Evolutionary conservation across 1,140 invertebrate species (phyloP).

Genomic region (Bombus breviceps): DNA sequence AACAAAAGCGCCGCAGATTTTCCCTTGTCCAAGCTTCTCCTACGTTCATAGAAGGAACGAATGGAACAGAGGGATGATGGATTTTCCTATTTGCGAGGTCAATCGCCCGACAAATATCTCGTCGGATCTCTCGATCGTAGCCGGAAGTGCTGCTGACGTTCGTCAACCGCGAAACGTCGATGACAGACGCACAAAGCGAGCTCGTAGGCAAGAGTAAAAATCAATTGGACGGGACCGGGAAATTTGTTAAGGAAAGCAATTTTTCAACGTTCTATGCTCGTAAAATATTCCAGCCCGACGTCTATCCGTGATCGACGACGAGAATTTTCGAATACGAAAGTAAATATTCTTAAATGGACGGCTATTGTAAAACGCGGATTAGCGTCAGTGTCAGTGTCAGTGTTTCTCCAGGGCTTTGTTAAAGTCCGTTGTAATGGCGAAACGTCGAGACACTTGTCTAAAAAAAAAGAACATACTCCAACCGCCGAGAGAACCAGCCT

Average conservation of each 20-base stretch:
- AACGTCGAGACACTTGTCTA: neutral
- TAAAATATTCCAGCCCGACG: too few relatives aligned
- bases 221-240: neutral
- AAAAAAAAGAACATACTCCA: neutral
- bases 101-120: slow-evolving; percentile 7
- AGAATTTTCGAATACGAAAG: neutral
- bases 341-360: neutral
- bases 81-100: slow-evolving; percentile 17
- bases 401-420: neutral
- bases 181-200: slow-evolving; percentile 32
- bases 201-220: slow-evolving; percentile 10
- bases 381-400: neutral
- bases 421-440: neutral
- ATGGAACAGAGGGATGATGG: neutral
- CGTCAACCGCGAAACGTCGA: slow-evolving; percentile 24
- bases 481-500: neutral
- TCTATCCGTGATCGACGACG: neutral
- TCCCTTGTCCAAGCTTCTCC: neutral
- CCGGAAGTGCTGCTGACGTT: slow-evolving; percentile 31
- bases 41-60: neutral
- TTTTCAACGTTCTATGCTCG: too few relatives aligned
- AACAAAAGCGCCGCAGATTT: neutral
- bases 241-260: too few relatives aligned
- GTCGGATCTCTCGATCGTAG: slow-evolving; percentile 23
- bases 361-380: too few relatives aligned